phyloP scores from a whole-genome alignment of 2,888 invertebrate genomes.

The Cephus sareptanus region DNA sequence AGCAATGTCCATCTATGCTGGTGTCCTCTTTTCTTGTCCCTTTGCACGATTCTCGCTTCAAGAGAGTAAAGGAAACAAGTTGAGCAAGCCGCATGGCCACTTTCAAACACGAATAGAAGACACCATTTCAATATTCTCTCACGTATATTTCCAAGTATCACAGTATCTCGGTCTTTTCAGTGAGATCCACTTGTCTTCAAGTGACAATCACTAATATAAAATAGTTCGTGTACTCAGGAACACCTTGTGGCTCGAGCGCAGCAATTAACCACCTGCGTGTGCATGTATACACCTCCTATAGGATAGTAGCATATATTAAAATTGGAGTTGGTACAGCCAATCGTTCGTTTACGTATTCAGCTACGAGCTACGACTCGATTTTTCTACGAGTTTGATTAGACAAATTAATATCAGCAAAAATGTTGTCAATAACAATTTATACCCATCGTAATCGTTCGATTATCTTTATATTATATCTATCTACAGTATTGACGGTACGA shows the following conservation, averaged over 20 bases:
- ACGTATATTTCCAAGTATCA: constrained; percentile 44
- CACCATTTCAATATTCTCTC: not conserved
- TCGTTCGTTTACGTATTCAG: not conserved
- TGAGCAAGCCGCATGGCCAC: not conserved
- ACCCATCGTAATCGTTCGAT: constrained; percentile 9
- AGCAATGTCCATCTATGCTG: no score
- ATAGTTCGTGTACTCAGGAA: not conserved
- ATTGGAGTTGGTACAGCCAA: not conserved
- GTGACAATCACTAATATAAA: not conserved
- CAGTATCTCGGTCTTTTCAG: constrained; percentile 27
- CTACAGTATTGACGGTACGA: constrained; percentile 5
- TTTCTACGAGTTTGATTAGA: constrained; percentile 12
- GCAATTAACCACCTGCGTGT: not conserved
- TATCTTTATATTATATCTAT: constrained; percentile 6
- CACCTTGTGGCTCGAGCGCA: not conserved
- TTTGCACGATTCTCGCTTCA: no score
- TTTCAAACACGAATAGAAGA: not conserved
- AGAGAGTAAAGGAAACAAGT: no score
- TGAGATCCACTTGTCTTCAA: not conserved
- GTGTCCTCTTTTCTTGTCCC: no score
- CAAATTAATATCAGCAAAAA: constrained; percentile 43
- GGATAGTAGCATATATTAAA: no score
- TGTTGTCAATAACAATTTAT: constrained; percentile 30
- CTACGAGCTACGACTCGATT: not conserved
- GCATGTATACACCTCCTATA: no score